Percentiles rank a stretch among this genome's conserved stretches.
Evolutionary conservation across 2,888 invertebrate species (phyloP).

Genomic region (Ariolimax columbianus): DNA sequence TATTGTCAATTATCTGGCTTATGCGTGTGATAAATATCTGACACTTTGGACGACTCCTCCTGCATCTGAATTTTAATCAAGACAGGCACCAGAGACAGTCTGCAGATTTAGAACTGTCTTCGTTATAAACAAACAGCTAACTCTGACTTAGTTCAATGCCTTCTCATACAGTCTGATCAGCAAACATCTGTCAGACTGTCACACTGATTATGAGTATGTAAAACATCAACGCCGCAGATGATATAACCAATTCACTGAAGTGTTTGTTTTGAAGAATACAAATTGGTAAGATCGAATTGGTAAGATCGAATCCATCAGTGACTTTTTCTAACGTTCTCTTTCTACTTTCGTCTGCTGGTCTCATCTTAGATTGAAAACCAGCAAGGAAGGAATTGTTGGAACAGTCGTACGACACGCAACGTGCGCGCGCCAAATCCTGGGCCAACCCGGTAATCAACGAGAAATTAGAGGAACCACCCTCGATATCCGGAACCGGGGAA

Average conservation of each 20-base stretch:
- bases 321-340: not conserved
- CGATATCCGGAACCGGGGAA: not conserved
- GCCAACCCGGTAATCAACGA: not conserved
- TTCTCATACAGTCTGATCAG: not conserved
- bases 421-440: slow-evolving; percentile 8
- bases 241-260: not conserved
- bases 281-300: not conserved
- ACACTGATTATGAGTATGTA: too few relatives aligned
- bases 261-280: not conserved
- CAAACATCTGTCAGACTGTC: too few relatives aligned
- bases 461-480: slow-evolving; percentile 16
- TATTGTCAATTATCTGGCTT: too few relatives aligned
- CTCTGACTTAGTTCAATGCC: not conserved
- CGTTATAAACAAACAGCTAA: not conserved
- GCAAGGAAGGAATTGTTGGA: not conserved
- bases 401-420: not conserved
- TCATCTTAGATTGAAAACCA: not conserved
- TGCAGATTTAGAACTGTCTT: not conserved
- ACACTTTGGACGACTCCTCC: too few relatives aligned
- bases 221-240: not conserved
- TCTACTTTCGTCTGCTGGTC: not conserved
- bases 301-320: not conserved
- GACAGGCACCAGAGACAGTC: not conserved
- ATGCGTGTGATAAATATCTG: too few relatives aligned
- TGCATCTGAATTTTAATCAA: not conserved